Base-by-base conservation (phyloP, 2,888 invertebrate genomes). In the Trachelus iudaicus region DNA sequence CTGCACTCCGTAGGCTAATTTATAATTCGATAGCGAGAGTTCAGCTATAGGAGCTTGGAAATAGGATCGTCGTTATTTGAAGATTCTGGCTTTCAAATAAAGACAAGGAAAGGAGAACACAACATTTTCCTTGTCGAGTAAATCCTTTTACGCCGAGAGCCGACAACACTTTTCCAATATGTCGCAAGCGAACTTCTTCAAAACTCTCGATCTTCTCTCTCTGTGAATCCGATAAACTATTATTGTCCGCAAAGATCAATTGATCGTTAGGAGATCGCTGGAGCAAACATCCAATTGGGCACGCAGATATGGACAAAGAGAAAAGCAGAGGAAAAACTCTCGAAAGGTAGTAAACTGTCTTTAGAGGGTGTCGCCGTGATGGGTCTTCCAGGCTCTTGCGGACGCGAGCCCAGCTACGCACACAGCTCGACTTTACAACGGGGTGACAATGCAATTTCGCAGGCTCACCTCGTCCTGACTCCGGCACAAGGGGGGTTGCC, bases 401-500 rank as follows among this genome's bases (percentile, higher is more conserved):
- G 56, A 9, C 56, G 56, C 56, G 23, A 56, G 23, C 56, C 23
- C 56, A 56, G 23, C 56, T 23, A 56, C 56, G 56, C 56, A 56
- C 23, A 56, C 56, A 23, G 56, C 56, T 56, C 56, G 56, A 56
- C 23, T 56, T 56, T 56, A 83, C 82, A 79, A 79, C 78, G 81
- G 85, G 83, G 84, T 85, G 87, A 87, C 85, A 87, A 85, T 83
- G 85, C 85, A 86, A 87, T 88, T 88, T 86, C 82, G 82, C 80
- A 79, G 77, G 79, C 80, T 81, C 83, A 82, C 81, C 81, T 79
- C 76, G 78, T 78, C 75, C 33, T 33, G 13, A 33, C 75, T 34
- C 34, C 11, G 13, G 4, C n/a, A 12, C 69, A 33, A 12, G 33
- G 71, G 31, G 33, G 31, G 31, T 34, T 15, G 71, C 71, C 15